Evolutionary conservation across 2,113 vertebrate species (phyloP), one percentile per base, ranked within the genome.

Genomic region (Empidonax alnorum): DNA sequence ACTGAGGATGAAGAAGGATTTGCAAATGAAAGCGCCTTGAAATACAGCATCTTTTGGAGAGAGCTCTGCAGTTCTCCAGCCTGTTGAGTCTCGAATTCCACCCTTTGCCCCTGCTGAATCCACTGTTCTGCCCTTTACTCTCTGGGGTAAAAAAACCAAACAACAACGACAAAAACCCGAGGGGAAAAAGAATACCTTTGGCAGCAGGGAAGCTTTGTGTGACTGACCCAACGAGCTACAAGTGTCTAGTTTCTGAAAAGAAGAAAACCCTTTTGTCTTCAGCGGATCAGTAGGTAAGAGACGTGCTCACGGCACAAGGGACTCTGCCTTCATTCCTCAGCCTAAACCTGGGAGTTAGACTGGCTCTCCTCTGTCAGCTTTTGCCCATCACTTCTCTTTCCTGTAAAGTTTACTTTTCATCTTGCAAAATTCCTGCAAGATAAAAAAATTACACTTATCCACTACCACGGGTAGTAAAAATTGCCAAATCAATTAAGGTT

Each of bases 21-120:
- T 96, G 95, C 93, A 94, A 94, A 76, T 94, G 95, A 96, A 96
- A 96, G 89, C 89, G 84, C 82, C 93, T 91, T 96, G 93, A 97
- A 95, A 82, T 73, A 73, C 88, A 87, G 28, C 93, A 79, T 93
- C 91, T 91, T 87, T 87, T 65, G 69, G 89, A 95, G 84, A 50
- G 83, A 77, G 77, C 95, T 67, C 73, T 86, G 94, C 91, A 16
- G 68, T 91, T 90, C 20, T 84, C 9, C 88, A 77, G 69, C 69
- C 73, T 72, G 76, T 96, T 61, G 68, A 87, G 79, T 81, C 80
- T 87, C 49, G 25, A 84, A 89, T 94, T 95, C 94, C 93, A 96
- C 84, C 93, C 96, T 95, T 96, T 95, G 87, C 89, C 89, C 94
- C 82, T 83, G 81, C 87, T 73, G 89, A 91, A 96, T 91, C 94